These are phyloP conservation scores for Macrobrachium rosenbergii DNA, from an alignment of 1,140 invertebrate genomes.

Conservation along the genomic window DNA sequence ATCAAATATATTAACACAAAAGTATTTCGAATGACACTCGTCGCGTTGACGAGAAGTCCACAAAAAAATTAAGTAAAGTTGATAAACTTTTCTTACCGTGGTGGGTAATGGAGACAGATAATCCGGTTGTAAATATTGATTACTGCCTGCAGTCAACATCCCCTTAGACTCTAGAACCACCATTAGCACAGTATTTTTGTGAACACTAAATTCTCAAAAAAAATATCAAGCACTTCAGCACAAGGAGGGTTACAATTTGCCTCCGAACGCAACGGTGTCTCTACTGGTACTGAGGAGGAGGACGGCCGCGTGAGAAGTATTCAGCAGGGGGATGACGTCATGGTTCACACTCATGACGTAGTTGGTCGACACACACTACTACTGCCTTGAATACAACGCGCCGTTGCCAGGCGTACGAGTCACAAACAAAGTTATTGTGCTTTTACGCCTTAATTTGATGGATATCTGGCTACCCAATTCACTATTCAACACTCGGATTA, in stretches of 20 bases:
- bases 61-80: conserved; percentile 25
- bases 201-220: conserved; percentile 52
- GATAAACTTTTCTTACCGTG: conserved; percentile 81
- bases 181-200: conserved; percentile 73
- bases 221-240: conserved; percentile 54
- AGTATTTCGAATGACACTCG: too few relatives aligned
- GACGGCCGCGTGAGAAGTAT: conserved; percentile 48
- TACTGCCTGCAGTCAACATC: conserved; percentile 89
- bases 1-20: too few relatives aligned
- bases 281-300: conserved; percentile 54
- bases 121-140: conserved; percentile 94
- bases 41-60: conserved; percentile 5
- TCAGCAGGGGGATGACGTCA: conserved; percentile 50
- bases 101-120: conserved; percentile 91
- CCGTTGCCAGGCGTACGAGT: conserved; percentile 45
- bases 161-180: conserved; percentile 88
- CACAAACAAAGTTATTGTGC: not conserved
- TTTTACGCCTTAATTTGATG: too few relatives aligned
- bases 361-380: conserved; percentile 42
- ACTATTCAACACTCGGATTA: too few relatives aligned
- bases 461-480: too few relatives aligned
- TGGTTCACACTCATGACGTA: conserved; percentile 42
- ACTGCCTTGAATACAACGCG: not conserved
- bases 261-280: conserved; percentile 41
- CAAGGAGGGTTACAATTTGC: conserved; percentile 11